phyloP scores from a whole-genome alignment of 92 coral and sea anemone species.

The Porites lobata region DNA sequence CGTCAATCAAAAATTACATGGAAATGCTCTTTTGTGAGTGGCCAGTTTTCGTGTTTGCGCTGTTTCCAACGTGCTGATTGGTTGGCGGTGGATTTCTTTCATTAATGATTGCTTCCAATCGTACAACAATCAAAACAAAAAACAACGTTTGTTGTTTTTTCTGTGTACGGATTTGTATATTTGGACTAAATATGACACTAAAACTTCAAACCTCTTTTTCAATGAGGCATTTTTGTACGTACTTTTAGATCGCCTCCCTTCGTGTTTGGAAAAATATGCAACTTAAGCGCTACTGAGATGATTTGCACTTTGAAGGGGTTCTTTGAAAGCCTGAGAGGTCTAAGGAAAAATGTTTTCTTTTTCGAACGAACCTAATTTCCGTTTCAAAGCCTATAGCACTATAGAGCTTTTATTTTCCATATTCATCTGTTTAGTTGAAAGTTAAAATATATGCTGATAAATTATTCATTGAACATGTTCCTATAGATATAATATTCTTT shows the following conservation, averaged over 20 bases:
- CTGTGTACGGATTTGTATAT: conserved; percentile 1
- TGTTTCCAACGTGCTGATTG: conserved; percentile 4
- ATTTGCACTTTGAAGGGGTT: background rate
- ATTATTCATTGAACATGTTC: conserved; percentile 41
- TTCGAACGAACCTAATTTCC: conserved; percentile 12
- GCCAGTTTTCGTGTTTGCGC: conserved; percentile 38
- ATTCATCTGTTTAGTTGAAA: conserved; percentile 11
- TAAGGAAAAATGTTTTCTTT: background rate
- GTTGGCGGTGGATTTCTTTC: conserved; percentile 23
- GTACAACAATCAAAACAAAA: conserved; percentile 16
- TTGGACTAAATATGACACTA: background rate
- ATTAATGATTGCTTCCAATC: background rate
- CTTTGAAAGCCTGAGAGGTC: no score
- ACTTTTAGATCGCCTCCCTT: background rate
- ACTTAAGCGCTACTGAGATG: background rate
- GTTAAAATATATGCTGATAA: conserved; percentile 12
- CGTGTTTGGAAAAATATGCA: background rate
- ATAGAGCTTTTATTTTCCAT: background rate
- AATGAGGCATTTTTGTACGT: background rate
- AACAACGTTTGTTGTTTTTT: background rate
- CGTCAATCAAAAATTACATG: conserved; percentile 73
- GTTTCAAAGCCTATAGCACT: background rate
- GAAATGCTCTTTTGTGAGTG: conserved; percentile 21
- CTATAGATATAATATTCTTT: background rate
- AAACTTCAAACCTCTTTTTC: background rate